Conservation (phyloP, 2,113 vertebrate genomes). For the Taxidea taxus region DNA sequence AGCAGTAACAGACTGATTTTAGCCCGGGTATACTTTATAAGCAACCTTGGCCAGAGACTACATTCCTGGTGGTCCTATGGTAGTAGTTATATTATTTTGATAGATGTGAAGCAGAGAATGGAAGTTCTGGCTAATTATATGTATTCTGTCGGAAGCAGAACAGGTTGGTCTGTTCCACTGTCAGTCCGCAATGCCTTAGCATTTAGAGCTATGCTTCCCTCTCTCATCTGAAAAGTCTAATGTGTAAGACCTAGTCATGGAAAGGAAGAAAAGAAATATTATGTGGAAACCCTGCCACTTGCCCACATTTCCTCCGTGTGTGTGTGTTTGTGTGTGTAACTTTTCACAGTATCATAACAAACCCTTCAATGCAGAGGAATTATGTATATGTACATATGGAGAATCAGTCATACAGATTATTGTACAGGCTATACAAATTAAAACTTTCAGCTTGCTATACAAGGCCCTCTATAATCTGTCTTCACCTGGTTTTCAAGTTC, state of each 20-base stretch:
- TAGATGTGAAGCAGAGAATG: not conserved
- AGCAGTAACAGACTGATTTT: not conserved
- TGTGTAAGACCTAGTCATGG: not conserved
- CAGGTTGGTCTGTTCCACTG: not conserved
- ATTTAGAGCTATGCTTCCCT: not conserved
- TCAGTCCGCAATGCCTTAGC: not conserved
- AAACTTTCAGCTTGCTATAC: not conserved
- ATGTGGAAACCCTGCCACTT: not conserved
- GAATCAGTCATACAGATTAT: not conserved
- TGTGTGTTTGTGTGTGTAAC: not conserved
- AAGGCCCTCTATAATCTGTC: not conserved
- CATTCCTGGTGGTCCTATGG: not conserved
- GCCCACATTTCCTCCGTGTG: not conserved
- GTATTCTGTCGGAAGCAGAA: not conserved
- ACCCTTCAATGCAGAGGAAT: not conserved
- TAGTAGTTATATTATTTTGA: not conserved
- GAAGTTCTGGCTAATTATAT: not conserved
- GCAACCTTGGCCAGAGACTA: not conserved
- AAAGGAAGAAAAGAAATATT: not conserved
- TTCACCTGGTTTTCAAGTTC: not conserved
- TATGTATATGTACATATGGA: not conserved
- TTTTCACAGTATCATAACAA: not conserved
- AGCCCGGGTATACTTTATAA: not conserved
- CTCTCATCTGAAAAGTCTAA: not conserved
- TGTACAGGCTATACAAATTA: not conserved